Conservation (phyloP, 1,140 invertebrate genomes). For the Druon quercuslanigerum region DNA sequence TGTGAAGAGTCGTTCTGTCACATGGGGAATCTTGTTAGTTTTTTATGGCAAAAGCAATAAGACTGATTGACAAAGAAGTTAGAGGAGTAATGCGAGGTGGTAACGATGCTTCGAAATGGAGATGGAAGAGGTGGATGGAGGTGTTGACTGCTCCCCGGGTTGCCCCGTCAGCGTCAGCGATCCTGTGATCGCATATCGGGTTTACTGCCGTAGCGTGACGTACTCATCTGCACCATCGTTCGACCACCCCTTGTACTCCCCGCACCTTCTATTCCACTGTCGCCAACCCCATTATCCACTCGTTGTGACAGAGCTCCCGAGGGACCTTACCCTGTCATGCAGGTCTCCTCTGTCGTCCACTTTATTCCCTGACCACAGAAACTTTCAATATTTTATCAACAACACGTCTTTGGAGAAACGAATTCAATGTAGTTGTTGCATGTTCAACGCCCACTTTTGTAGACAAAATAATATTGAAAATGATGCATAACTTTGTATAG, state of each 20-base stretch:
- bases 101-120: constrained; percentile 40
- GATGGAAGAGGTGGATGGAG: constrained; percentile 58
- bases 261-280: constrained; percentile 55
- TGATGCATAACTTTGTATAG: not conserved
- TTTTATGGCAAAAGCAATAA: constrained; percentile 19
- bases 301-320: constrained; percentile 71
- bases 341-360: constrained; percentile 50
- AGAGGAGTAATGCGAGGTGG: constrained; percentile 48
- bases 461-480: not conserved
- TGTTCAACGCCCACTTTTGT: too few species aligned
- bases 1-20: not conserved
- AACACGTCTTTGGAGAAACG: not conserved
- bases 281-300: constrained; percentile 72
- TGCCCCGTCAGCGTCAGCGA: constrained; percentile 71
- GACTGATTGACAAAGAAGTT: constrained; percentile 25
- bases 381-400: constrained; percentile 38
- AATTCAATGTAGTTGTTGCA: not conserved
- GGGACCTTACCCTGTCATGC: constrained; percentile 58
- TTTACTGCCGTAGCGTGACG: constrained; percentile 73
- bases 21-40: constrained; percentile 17
- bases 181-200: constrained; percentile 69
- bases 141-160: constrained; percentile 72
- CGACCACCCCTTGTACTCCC: constrained; percentile 52
- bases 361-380: constrained; percentile 54
- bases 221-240: constrained; percentile 66